Percentiles rank a stretch among this genome's conserved stretches.
phyloP scores from a whole-genome alignment of 1,140 invertebrate genomes.

The Aphaenogaster ashmeadi region DNA sequence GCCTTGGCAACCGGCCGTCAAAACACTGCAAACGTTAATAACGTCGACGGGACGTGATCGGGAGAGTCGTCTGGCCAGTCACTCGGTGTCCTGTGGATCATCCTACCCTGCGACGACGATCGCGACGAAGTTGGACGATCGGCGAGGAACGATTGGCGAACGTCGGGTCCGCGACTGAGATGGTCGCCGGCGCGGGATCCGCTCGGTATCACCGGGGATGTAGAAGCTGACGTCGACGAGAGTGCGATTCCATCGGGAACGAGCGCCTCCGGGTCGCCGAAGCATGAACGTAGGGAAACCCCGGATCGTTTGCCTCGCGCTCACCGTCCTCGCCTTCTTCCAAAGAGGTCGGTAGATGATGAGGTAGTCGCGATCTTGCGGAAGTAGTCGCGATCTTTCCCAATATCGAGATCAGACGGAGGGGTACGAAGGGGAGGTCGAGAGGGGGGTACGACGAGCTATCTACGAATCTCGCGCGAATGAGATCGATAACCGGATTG shows the following conservation, averaged over 20 bases:
- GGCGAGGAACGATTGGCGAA: background rate
- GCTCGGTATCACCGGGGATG: constrained; percentile 50
- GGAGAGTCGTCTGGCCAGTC: background rate
- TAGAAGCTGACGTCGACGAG: constrained; percentile 70
- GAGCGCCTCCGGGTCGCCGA: constrained; percentile 18
- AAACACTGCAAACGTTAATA: constrained; percentile 72
- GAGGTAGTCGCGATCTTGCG: background rate
- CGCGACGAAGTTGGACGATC: constrained; percentile 2
- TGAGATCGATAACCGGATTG: constrained; percentile 47
- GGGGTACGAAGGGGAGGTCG: background rate
- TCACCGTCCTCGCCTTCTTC: constrained; percentile 62
- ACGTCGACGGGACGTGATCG: constrained; percentile 35
- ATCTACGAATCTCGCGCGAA: constrained; percentile 29
- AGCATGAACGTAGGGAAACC: constrained; percentile 65
- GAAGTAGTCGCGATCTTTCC: background rate
- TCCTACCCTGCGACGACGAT: background rate
- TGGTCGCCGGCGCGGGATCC: constrained; percentile 60
- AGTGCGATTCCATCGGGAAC: constrained; percentile 52
- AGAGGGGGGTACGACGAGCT: background rate
- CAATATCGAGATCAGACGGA: background rate
- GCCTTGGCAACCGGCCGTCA: constrained; percentile 79
- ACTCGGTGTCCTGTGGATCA: constrained; percentile 35
- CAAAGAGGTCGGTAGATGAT: constrained; percentile 67
- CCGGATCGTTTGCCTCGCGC: constrained; percentile 48
- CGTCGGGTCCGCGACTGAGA: constrained; percentile 68